Base-by-base conservation (phyloP, 2,888 invertebrate genomes). In the Pristionchus mayeri region DNA sequence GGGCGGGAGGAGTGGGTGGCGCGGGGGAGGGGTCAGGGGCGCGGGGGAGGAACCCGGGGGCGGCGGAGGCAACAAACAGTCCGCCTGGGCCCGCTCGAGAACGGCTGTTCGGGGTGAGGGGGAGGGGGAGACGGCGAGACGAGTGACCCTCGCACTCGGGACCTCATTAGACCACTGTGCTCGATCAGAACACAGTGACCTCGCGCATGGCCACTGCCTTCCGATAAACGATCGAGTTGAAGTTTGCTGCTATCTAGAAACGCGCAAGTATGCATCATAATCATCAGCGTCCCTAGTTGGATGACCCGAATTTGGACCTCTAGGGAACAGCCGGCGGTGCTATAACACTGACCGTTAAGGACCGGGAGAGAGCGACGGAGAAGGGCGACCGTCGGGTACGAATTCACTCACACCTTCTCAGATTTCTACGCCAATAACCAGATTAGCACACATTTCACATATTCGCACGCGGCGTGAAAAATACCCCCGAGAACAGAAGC, bases 341-440 rank as follows among this genome's bases (percentile, higher is more conserved):
- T n/a, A n/a, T n/a, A n/a, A n/a, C n/a, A 9, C 24, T 21, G 67
- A 67, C 67, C 37, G 67, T 67, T 21, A 21, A 37, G 34, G 21
- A 37, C 21, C 48, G 7, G 7, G 24, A 24, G 6, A 24, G 24
- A 37, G 67, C 67, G 34, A 37, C 34, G 9, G 37, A 37, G 37
- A 67, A 21, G 9, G 63, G 63, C 1, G 63, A 63, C 18, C 27
- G 63, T 16, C 24, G 57, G 57, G 18, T 13, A 13, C 7, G 57
- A 57, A 60, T 30, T 60, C 13, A n/a, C n/a, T 60, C 16, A 71
- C 40, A n/a, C 40, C 71, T 71, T 71, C 71, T 71, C 71, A 24
- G 40, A 71, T 71, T 71, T 71, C 71, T n/a, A n/a, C n/a, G n/a
- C n/a, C 71, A 44, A 71, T 71, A 71, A 44, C 71, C 71, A 24